These are phyloP conservation scores for Sesamia nonagrioides DNA, from an alignment of 1,140 invertebrate species.

Conservation along the genomic window DNA sequence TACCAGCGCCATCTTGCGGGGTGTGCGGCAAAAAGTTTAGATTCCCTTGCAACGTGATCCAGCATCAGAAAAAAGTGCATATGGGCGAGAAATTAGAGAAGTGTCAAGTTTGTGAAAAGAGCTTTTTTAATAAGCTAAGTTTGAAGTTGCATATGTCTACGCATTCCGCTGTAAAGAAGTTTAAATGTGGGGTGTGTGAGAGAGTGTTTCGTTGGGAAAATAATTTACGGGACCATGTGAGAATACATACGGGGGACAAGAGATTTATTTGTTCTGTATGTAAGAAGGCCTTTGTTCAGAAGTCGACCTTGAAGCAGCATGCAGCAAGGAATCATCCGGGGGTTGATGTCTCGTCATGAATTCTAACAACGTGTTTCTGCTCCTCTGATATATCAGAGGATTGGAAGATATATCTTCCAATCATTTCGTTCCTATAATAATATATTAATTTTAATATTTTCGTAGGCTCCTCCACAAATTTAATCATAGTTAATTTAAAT, in stretches of 20 bases:
- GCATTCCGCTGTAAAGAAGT: constrained; percentile 83
- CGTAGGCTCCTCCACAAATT: too few species aligned
- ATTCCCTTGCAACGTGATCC: constrained; percentile 58
- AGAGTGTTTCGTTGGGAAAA: constrained; percentile 57
- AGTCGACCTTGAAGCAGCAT: neutral
- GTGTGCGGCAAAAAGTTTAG: constrained; percentile 65
- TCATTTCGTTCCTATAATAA: too few species aligned
- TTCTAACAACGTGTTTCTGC: neutral
- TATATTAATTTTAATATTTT: too few species aligned
- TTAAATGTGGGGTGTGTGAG: constrained; percentile 73
- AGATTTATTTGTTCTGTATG: neutral
- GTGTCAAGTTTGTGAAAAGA: constrained; percentile 61
- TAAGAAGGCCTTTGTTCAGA: neutral
- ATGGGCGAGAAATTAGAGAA: constrained; percentile 52
- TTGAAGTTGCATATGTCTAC: constrained; percentile 80
- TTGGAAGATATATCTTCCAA: too few species aligned
- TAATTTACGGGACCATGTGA: constrained; percentile 59
- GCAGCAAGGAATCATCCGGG: neutral
- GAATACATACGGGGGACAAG: neutral
- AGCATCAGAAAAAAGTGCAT: constrained; percentile 64
- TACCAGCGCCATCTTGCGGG: constrained; percentile 60
- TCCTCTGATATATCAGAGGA: too few species aligned
- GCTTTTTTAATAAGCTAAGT: constrained; percentile 57
- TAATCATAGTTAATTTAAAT: too few species aligned
- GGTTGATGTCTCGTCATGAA: neutral